A percentile compares a stretch with the other conserved stretches of the same genome.
Conservation (phyloP, 2,888 invertebrate species). For the Schizotus pectinicornis region DNA sequence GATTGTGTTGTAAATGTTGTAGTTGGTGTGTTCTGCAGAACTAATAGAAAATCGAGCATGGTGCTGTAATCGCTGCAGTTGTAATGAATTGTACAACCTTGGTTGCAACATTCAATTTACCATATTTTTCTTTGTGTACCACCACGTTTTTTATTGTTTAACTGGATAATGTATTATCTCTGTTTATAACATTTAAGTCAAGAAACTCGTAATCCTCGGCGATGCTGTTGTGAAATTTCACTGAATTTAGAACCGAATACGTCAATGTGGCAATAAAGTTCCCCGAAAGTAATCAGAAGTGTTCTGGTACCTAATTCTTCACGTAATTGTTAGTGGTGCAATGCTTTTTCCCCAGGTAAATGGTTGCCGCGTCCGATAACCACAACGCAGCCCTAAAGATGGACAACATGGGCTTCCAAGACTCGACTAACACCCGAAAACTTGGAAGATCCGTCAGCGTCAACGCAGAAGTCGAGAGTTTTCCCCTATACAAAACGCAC, state of each 20-base stretch:
- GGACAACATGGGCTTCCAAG: conserved; percentile 58
- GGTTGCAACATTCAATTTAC: conserved; percentile 10
- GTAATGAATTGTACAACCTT: conserved; percentile 13
- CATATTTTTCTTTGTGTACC: background rate
- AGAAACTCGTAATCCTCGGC: background rate
- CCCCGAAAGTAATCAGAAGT: background rate
- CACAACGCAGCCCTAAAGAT: conserved; percentile 46
- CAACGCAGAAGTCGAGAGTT: conserved; percentile 55
- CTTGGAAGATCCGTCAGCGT: conserved; percentile 59
- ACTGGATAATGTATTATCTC: conserved; percentile 1
- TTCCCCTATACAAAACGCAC: conserved; percentile 53
- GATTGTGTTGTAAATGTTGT: too few relatives aligned
- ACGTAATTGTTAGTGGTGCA: background rate
- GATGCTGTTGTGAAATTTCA: background rate
- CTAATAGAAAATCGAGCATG: too few relatives aligned
- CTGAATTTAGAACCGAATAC: background rate
- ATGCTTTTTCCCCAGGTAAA: conserved; percentile 44
- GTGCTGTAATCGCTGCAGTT: background rate
- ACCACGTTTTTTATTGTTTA: background rate
- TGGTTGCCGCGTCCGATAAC: conserved; percentile 51
- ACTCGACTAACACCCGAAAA: conserved; percentile 43
- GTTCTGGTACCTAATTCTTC: background rate
- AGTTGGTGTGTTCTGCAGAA: too few relatives aligned
- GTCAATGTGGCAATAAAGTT: background rate
- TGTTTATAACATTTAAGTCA: conserved; percentile 1